Evolutionary conservation across 2,113 vertebrate genomes (phyloP), one percentile per base, ranked within the genome.

Genomic region (Garra rufa): DNA sequence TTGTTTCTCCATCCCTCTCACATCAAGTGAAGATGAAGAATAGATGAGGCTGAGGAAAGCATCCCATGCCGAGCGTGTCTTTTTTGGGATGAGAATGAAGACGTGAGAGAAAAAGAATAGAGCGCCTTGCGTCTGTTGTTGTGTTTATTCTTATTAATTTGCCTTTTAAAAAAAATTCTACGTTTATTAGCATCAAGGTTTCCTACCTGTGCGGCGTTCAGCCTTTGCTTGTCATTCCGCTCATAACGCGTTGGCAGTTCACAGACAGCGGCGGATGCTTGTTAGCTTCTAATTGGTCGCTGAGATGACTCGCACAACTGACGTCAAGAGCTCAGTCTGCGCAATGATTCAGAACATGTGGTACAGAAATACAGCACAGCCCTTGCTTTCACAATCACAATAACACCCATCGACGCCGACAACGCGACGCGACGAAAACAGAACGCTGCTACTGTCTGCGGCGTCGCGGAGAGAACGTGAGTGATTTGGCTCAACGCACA

Each of bases 251-350:
- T 84, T 88, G 85, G 78, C 78, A 65, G 57, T 87, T 85, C 83
- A n/a, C 82, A 79, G 80, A 76, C 85, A 81, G 83, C 75, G 85
- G 85, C 81, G 70, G 34, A 71, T 75, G 71, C 80, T 50, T 83
- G 85, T 24, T 75, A 61, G 71, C 61, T 10, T 61, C 75, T 67
- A 34, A 89, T 89, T 89, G 88, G 88, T 85, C 70, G 52, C 30
- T 10, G n/a, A n/a, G 28, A 30, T 48, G 85, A 77, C 67, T 85
- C 85, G 73, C 76, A 46, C 83, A 44, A 34, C 76, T 82, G 86
- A 85, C 88, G 88, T 89, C 86, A 89, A 81, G 65, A 48, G 28
- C 65, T 82, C 55, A 55, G 70, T 59, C 77, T 43, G 73, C 48
- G 41, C 67, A 67, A 52, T 76, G 55, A 52, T 75, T 85, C 65